These are phyloP conservation scores for Pomatostomus ruficeps DNA, from an alignment of 2,113 vertebrate species.

Conservation along the genomic window DNA sequence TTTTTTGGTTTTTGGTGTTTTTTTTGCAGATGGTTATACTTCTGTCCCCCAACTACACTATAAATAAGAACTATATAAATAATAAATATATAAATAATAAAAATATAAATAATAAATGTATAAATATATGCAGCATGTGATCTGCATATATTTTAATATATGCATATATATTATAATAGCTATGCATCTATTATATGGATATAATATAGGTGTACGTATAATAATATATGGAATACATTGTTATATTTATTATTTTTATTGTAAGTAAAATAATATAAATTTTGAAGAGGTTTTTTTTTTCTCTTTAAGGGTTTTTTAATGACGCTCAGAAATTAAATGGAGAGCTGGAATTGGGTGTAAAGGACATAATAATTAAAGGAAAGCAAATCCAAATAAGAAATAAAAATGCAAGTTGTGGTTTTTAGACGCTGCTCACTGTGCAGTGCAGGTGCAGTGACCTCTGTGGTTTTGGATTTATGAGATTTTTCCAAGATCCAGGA, in stretches of 20 bases:
- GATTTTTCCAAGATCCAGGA: background rate
- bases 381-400: background rate
- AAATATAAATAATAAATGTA: too few species aligned
- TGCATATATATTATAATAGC: too few species aligned
- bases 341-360: background rate
- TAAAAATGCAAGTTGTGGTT: background rate
- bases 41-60: background rate
- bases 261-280: too few species aligned
- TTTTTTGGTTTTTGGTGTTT: fast-evolving
- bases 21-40: background rate
- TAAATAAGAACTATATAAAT: background rate
- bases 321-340: background rate
- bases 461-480: background rate
- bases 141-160: too few species aligned
- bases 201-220: too few species aligned
- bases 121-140: too few species aligned
- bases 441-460: background rate
- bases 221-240: too few species aligned
- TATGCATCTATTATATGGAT: too few species aligned
- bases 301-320: background rate
- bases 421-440: background rate
- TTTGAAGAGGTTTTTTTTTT: background rate
- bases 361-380: background rate
- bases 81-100: too few species aligned
- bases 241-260: too few species aligned